A percentile compares a stretch with the other conserved stretches of the same genome.
phyloP scores from a whole-genome alignment of 2,113 vertebrate species.

The Tachuris rubrigastra region DNA sequence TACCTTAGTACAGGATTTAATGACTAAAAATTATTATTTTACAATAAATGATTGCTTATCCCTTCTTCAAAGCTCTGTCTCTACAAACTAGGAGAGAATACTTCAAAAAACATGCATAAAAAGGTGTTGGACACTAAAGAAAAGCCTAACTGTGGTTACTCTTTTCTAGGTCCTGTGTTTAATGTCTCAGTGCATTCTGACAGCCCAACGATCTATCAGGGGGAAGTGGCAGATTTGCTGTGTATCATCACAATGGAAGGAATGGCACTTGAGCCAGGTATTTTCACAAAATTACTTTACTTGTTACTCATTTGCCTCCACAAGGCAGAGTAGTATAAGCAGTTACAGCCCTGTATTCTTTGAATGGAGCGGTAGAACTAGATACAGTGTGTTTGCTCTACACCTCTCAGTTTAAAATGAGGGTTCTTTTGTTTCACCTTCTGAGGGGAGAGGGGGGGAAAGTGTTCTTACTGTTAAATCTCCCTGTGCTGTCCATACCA shows the following conservation, averaged over 20 bases:
- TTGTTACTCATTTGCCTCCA: neutral
- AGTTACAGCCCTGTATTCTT: neutral
- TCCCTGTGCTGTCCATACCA: neutral
- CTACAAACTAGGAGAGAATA: neutral
- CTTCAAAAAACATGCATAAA: neutral
- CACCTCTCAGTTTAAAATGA: neutral
- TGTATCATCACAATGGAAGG: constrained; percentile 82
- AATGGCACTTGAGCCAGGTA: constrained; percentile 81
- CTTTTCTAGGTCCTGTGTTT: constrained; percentile 83
- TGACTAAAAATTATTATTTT: neutral
- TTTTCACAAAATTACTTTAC: neutral
- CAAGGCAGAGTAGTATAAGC: neutral
- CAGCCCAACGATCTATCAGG: constrained; percentile 79
- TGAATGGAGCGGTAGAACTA: neutral
- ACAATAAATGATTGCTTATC: neutral
- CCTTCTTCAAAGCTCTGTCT: neutral
- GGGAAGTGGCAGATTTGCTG: constrained; percentile 86
- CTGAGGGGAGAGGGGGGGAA: neutral
- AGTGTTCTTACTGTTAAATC: neutral
- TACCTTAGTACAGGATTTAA: neutral
- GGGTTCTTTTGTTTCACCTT: neutral
- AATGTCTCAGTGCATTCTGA: constrained; percentile 83
- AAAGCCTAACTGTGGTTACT: neutral
- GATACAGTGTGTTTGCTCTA: neutral
- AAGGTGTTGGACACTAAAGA: neutral